Percentiles rank a stretch among this genome's conserved stretches.
These are phyloP conservation scores for Myripristis murdjan DNA, from an alignment of 2,797 vertebrate species.

Conservation along the genomic window DNA sequence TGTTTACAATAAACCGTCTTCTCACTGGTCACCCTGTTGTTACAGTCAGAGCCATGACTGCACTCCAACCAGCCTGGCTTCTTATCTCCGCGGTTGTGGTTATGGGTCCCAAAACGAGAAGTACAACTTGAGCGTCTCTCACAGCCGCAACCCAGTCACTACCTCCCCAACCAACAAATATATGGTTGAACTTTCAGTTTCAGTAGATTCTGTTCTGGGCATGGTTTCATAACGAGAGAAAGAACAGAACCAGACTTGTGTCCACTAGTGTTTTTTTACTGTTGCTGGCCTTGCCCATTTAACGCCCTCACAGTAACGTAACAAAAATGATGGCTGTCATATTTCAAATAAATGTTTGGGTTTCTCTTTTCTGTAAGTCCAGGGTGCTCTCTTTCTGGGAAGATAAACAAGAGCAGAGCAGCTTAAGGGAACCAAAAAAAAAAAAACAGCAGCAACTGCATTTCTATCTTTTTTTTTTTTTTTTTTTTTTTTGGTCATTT, in stretches of 20 bases:
- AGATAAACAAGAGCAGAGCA: neutral
- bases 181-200: constrained; percentile 47
- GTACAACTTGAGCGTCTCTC: constrained; percentile 52
- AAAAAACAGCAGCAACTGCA: too few species aligned
- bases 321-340: constrained; percentile 28
- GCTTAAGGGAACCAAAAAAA: neutral
- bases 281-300: neutral
- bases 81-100: constrained; percentile 82
- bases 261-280: constrained; percentile 41
- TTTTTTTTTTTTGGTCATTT: neutral
- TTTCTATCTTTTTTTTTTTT: neutral
- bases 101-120: constrained; percentile 66
- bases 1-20: constrained; percentile 70
- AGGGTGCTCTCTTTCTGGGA: constrained; percentile 6
- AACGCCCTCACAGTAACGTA: neutral
- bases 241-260: constrained; percentile 39
- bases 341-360: constrained; percentile 20
- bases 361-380: neutral
- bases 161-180: constrained; percentile 59
- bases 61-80: constrained; percentile 54
- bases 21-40: constrained; percentile 63
- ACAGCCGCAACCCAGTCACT: constrained; percentile 61
- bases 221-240: constrained; percentile 34
- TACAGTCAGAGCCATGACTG: constrained; percentile 57
- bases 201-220: constrained; percentile 49